Evolutionary conservation across 2,797 vertebrate genomes (phyloP).

Genomic region (Rhadinocentrus ornatus): DNA sequence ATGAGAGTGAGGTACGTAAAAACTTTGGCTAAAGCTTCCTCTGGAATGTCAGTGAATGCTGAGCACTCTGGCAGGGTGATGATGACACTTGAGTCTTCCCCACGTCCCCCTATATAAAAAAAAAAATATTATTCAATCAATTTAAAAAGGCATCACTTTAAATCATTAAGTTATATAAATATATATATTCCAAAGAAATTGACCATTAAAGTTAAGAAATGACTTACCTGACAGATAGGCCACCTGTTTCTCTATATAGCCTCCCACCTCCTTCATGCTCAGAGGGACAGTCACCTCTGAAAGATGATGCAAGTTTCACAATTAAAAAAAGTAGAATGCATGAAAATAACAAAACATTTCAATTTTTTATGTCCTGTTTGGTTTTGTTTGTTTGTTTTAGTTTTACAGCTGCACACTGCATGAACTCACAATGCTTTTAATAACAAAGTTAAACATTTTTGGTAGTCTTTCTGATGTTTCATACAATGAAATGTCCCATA

Average conservation of each 20-base stretch:
- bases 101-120: slow-evolving; percentile 88
- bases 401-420: neutral
- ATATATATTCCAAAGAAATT: neutral
- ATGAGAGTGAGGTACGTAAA: slow-evolving; percentile 91
- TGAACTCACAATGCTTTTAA: neutral
- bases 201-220: slow-evolving; percentile 1
- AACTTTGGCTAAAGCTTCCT: slow-evolving; percentile 89
- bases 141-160: neutral
- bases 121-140: neutral
- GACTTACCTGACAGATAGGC: slow-evolving; percentile 95
- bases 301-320: slow-evolving; percentile 22
- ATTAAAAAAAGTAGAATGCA: neutral
- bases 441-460: no score
- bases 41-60: slow-evolving; percentile 90
- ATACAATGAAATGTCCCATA: neutral
- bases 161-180: neutral
- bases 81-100: slow-evolving; percentile 93
- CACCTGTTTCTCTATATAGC: slow-evolving; percentile 92
- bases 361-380: no score
- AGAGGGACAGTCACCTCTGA: slow-evolving; percentile 85
- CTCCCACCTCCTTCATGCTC: slow-evolving; percentile 88
- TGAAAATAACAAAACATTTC: neutral
- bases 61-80: slow-evolving; percentile 95
- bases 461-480: neutral
- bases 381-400: neutral